Base-by-base conservation (phyloP, 2,113 vertebrate genomes). In the Vicugna pacos region DNA sequence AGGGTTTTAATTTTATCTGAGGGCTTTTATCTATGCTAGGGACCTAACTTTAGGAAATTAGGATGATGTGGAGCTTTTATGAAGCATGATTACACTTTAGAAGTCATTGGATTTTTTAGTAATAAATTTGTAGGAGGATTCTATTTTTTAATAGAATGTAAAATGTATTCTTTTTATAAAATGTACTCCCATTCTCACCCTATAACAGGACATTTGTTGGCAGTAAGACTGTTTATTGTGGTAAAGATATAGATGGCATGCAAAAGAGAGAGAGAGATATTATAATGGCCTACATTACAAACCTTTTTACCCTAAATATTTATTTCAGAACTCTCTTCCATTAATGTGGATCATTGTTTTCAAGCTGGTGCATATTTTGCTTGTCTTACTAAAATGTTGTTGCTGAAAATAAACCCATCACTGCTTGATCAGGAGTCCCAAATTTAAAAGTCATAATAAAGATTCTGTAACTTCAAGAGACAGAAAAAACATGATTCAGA, bases 301-400 rank as follows among this genome's bases (percentile, higher is more conserved):
- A 54, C 11, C 50, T 87, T 46, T 82, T 77, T 70, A 76, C 28
- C 67, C 42, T 64, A 72, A 58, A n/a, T 95, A 20, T 89, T 91
- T 82, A 46, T 60, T 93, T 91, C 67, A 70, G 81, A 93, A 85
- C 77, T 96, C 96, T 97, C 94, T 96, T 96, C 79, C 79, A 94
- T 96, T 95, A 84, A 77, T 35, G 52, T 96, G 58, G 85, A 70
- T 87, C 92, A 88, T 95, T 94, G 83, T 97, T 94, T 93, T 86
- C 77, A 91, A 97, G 72, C 86, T 93, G 82, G 50, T 96, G 28
- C 82, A 64, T 96, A 93, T 85, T 96, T 91, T 86, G 80, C 88
- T 96, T 97, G 73, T 93, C 83, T 86, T 90, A 73, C 60, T 93
- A 80, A 93, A 90, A 83, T 97, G 73, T 73, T 88, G 20, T 86